phyloP scores from a whole-genome alignment of 2,888 invertebrate species.

The Blera fallax region DNA sequence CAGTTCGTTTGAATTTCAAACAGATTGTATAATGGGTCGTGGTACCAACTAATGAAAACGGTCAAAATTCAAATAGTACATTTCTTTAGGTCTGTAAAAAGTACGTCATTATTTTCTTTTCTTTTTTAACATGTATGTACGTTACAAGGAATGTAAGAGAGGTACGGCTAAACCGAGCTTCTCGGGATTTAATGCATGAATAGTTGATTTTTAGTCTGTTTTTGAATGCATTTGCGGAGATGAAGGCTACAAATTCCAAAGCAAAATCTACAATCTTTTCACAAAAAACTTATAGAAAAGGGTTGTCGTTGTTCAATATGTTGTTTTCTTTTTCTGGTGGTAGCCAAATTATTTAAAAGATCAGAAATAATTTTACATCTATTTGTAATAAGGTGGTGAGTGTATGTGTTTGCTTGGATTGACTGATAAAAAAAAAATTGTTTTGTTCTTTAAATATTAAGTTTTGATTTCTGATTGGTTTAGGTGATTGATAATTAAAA shows the following conservation, averaged over 20 bases:
- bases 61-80: slow-evolving; percentile 5
- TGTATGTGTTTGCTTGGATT: slow-evolving; percentile 27
- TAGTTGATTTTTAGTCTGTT: neutral
- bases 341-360: slow-evolving; percentile 11
- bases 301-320: neutral
- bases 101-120: neutral
- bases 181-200: neutral
- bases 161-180: neutral
- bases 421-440: slow-evolving; percentile 48
- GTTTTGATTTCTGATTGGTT: slow-evolving; percentile 58
- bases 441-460: slow-evolving; percentile 36
- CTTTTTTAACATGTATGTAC: neutral
- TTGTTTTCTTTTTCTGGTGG: neutral
- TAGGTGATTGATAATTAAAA: slow-evolving; percentile 76
- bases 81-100: neutral
- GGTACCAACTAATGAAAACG: neutral
- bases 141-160: slow-evolving; percentile 6
- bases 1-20: neutral
- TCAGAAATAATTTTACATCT: slow-evolving; percentile 29
- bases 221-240: neutral
- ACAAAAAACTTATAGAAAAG: neutral
- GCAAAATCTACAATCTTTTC: neutral
- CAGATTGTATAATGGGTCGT: neutral
- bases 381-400: slow-evolving; percentile 33
- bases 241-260: neutral